Evolutionary conservation across 2,113 vertebrate genomes (phyloP), one percentile per base, ranked within the genome.

Genomic region (Sinocyclocheilus anophthalmus): DNA sequence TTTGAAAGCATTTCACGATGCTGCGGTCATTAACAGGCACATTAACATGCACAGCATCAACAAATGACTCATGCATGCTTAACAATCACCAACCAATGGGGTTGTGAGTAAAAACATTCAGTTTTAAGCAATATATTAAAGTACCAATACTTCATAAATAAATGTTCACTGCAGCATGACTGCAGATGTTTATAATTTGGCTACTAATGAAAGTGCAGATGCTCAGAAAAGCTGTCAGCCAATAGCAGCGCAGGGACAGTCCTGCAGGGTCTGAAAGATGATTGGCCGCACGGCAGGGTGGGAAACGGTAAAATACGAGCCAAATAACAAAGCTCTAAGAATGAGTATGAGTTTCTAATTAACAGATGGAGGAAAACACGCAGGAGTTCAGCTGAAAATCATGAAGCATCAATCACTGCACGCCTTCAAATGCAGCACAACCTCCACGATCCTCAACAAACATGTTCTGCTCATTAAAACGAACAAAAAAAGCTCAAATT

Each of bases 171-270:
- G 63, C 26, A 30, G 14, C 2, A 13, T 67, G 12, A 67, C 26
- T 69, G 14, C 26, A 67, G 65, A 67, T 18, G 26, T 69, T 33
- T 69, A 13, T 33, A 14, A 33, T 69, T 16, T 69, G 9, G 8
- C 26, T 67, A 67, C 6, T 30, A 67, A 67, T 33, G 65, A 67
- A 33, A 67, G 65, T 30, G 76, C 26, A 57, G 50, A 77, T 33
- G 26, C 4, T 10, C 26, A 55, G 87, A 11, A 77, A 39, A 37
- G 22, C 75, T 85, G 70, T 86, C 76, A 85, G 87, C 90, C 90
- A 92, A 91, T 92, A 14, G 26, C 1, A 67, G 63, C 30, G 85
- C 5, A 26, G 16, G 39, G 78, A 4, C 84, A 55, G n/a, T 73
- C 80, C 70, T 63, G 39, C 79, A 12, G 26, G 55, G 53, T 30